Base-by-base conservation (phyloP, 2,888 invertebrate genomes). In the Caenorhabditis sp. region DNA sequence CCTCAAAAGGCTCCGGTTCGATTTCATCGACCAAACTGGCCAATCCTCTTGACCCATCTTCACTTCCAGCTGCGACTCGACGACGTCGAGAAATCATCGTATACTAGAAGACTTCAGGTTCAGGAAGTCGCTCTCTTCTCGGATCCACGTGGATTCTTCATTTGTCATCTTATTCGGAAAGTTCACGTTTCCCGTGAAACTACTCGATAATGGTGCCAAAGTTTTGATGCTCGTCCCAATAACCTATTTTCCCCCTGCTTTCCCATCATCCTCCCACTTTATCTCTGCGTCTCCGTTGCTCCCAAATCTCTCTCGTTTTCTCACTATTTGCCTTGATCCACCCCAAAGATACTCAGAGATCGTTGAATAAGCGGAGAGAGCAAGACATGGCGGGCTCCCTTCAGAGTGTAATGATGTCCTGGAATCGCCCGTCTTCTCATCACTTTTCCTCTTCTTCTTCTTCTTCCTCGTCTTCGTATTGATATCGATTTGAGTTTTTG, bases 391-490 rank as follows among this genome's bases (percentile, higher is more conserved):
- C 58, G 72, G 66, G 68, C 64, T 76, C 68, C 68, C 47, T 68
- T 68, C 68, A 44, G 64, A 74, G 82, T 82, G 82, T 82, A 82
- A 82, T 81, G 74, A 75, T 74, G 74, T 74, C 74, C 74, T 63
- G 74, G 74, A 81, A 61, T 75, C 74, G 81, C 75, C 81, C 75
- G 63, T 61, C 31, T 61, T 44, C 66, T 47, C 68, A 69, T 31
- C 44, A 38, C 49, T 49, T 56, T n/a, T n/a, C 41, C 41, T 35
- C 58, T 49, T 49, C 54, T 38, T 44, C 51, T 44, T 28, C 61
- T 49, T 63, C 69, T 56, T 31, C 63, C 44, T 51, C 35, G 19
- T 26, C 47, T 22, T 54, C n/a, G 44, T 70, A 61, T 69, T 49
- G 69, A 47, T 68, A 70, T 75, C 58, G 68, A 61, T 74, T 47